These are phyloP conservation scores for Pelusios castaneus DNA, from an alignment of 2,113 vertebrate species.

Conservation along the genomic window DNA sequence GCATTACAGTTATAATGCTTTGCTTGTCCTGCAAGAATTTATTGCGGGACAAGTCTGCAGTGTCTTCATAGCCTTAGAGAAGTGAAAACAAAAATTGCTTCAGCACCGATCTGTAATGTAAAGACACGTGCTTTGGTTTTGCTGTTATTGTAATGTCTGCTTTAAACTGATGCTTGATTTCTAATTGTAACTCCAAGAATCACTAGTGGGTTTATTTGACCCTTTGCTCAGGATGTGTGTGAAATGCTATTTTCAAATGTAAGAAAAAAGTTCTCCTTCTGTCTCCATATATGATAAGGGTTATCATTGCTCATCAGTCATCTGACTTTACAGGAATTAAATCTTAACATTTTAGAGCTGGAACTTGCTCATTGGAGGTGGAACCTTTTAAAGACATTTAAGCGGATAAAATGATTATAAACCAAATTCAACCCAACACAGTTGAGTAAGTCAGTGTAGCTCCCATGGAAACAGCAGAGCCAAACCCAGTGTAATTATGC, in stretches of 20 bases:
- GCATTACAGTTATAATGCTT: too few relatives aligned
- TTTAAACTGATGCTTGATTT: background rate
- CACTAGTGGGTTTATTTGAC: background rate
- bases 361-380: background rate
- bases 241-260: background rate
- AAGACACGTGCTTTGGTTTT: background rate
- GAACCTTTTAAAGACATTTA: background rate
- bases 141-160: background rate
- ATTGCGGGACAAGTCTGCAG: too few relatives aligned
- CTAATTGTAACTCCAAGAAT: background rate
- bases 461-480: background rate
- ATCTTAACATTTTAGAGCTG: background rate
- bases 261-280: background rate
- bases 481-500: background rate
- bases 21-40: too few relatives aligned
- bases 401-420: background rate
- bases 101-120: background rate
- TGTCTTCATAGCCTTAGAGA: background rate
- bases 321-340: background rate
- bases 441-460: background rate
- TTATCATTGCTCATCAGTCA: background rate
- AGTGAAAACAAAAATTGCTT: background rate
- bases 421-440: background rate
- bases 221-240: background rate
- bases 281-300: background rate